Evolutionary conservation across 2,888 invertebrate species (phyloP), one percentile per base, ranked within the genome.

Genomic region (Myathropa florea): DNA sequence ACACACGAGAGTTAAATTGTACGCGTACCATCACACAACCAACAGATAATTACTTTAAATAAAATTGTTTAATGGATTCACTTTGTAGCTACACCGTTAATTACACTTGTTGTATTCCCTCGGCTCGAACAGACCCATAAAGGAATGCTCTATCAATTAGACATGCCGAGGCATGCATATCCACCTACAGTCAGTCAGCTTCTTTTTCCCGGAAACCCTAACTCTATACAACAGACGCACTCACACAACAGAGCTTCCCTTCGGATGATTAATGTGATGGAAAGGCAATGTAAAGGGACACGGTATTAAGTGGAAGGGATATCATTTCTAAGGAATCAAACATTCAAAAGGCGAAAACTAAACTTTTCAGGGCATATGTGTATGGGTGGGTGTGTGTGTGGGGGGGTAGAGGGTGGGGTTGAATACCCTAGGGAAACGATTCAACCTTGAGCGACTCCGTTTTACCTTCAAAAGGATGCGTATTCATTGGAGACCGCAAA

Each of bases 1-100:
- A 26, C 57, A 10, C 23, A 24, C 14, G 23, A 24, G 57, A 57
- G 57, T 57, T 24, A 14, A 57, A 57, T 53, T 65, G 46, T 65
- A 46, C 39, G 24, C 26, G 14, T 26, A 46, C 39, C 39, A 6
- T 4, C 39, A 6, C 3, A 39, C 39, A 39, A n/a, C 39, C 39
- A 18, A 46, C 46, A 24, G 46, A 65, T 65, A 65, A 46, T 65
- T 65, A 65, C 65, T 65, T 65, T 65, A 65, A 68, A 68, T 57
- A 68, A 68, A 57, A 68, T 57, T 57, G 30, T 68, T 67, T 68
- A 68, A 68, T 68, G 68, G 57, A 68, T 68, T 68, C 57, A 24
- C 68, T 59, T 68, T 68, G 65, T 68, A 30, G 57, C 33, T 57
- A 14, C 21, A 63, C 55, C 23, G 33, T 33, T 68, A 57, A 68